Evolutionary conservation across 35 echinoderm and acorn worm genomes (phyloP), one percentile per base, ranked within the genome.

Genomic region (Holothuria glaberrima): DNA sequence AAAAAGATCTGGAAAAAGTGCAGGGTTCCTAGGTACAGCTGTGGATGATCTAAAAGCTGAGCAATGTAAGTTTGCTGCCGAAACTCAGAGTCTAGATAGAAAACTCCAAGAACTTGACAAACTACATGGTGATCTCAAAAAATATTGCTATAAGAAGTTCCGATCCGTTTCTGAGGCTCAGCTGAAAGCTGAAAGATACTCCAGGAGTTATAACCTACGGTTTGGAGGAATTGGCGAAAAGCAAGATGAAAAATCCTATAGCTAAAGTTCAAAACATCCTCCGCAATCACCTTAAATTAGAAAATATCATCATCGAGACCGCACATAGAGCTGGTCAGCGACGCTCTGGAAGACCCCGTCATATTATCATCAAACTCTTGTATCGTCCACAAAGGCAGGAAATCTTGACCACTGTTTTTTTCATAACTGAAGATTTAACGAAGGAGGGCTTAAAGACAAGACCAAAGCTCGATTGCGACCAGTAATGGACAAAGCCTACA

Each of bases 351-450:
- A 66, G 21, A 66, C 63, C 63, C 20, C 0, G 63, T 66, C 63
- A 66, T 0, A 16, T 66, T 21, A 66, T 66, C 63, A 66, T 19
- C 63, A 66, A 17, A 66, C 20, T 12, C 63, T 21, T 21, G 63
- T 66, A 14, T 66, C 63, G 12, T 66, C 63, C 63, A 66, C 63
- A 66, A 66, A 17, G 63, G 63, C 63, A 66, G 63, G 63, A 66
- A 66, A 66, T 66, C 28, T 66, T 66, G 3, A 21, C 20, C 63
- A 46, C 63, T 66, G 20, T 1, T 5, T 66, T 66, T 0, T 66
- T 66, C 20, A 21, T 66, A 66, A 66, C 63, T 66, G 28, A 66
- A 66, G 3, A 66, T 17, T 66, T 66, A 66, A 66, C 12, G 20
- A 9, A 66, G 63, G 12, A 71, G 33, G 33, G 21, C 63, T 67